phyloP scores from a whole-genome alignment of 2,797 vertebrate species.

The Poeciliopsis turneri region DNA sequence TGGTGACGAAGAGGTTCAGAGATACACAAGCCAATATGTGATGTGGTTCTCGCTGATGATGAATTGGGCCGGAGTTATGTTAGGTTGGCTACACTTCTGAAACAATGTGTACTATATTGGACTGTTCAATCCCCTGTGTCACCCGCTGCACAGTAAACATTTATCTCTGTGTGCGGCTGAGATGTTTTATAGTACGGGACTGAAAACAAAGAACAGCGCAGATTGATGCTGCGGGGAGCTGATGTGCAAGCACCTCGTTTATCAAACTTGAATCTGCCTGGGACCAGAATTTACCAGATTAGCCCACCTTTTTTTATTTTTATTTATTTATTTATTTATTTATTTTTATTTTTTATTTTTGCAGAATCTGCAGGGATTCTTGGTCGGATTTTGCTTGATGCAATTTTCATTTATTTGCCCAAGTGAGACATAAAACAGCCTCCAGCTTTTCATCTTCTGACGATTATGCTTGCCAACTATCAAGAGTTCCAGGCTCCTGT shows the following conservation, averaged over 20 bases:
- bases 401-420: slow-evolving; percentile 26
- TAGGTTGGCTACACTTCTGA: slow-evolving; percentile 34
- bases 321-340: too few relatives aligned
- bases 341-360: neutral
- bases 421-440: slow-evolving; percentile 20
- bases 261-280: slow-evolving; percentile 9
- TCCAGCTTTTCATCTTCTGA: slow-evolving; percentile 16
- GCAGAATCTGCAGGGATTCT: slow-evolving; percentile 5
- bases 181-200: slow-evolving; percentile 24
- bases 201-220: slow-evolving; percentile 31
- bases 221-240: slow-evolving; percentile 27
- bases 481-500: neutral
- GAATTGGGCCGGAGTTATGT: slow-evolving; percentile 23
- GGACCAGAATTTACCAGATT: slow-evolving; percentile 5
- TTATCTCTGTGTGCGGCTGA: slow-evolving; percentile 38
- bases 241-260: slow-evolving; percentile 16
- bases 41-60: slow-evolving; percentile 15
- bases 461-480: slow-evolving; percentile 3
- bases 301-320: neutral
- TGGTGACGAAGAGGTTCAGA: slow-evolving; percentile 34
- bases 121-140: slow-evolving; percentile 31
- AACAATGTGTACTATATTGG: slow-evolving; percentile 20
- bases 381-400: slow-evolving; percentile 23
- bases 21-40: neutral
- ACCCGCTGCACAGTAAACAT: slow-evolving; percentile 50